A percentile compares a stretch with the other conserved stretches of the same genome.
Conservation (phyloP, 1,140 invertebrate species). For the Steinernema khuongi region DNA sequence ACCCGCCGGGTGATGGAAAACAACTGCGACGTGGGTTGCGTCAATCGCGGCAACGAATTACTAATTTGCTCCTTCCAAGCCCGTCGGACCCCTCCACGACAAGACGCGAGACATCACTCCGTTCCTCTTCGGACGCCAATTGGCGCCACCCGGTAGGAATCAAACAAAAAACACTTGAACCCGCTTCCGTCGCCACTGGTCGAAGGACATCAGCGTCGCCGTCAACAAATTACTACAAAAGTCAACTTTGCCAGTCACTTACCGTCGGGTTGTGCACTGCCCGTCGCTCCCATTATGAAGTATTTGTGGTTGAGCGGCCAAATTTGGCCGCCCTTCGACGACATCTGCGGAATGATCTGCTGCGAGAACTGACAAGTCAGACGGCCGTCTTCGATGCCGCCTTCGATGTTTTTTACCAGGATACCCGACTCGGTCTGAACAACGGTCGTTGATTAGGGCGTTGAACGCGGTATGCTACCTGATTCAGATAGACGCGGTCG, state of each 20-base stretch:
- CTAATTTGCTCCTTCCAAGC: not conserved
- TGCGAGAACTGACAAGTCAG: slow-evolving; percentile 42
- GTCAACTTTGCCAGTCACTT: slow-evolving; percentile 14
- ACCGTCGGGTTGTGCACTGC: slow-evolving; percentile 48
- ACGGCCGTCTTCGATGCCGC: slow-evolving; percentile 36
- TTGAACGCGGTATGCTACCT: slow-evolving; percentile 30
- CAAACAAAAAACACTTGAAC: slow-evolving; percentile 15
- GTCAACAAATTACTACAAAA: slow-evolving; percentile 16
- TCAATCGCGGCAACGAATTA: not conserved
- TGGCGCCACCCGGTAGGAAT: not conserved
- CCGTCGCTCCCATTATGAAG: slow-evolving; percentile 47
- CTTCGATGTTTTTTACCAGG: slow-evolving; percentile 36
- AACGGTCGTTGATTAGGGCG: slow-evolving; percentile 19
- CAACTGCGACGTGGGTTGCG: not conserved
- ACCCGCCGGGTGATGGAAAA: not conserved
- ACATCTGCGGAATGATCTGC: slow-evolving; percentile 44
- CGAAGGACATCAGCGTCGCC: not conserved
- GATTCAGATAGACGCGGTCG: slow-evolving; percentile 45
- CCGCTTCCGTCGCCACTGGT: not conserved
- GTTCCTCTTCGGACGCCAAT: not conserved
- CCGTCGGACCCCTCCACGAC: not conserved
- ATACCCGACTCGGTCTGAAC: slow-evolving; percentile 42
- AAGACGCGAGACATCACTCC: not conserved
- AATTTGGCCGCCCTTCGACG: slow-evolving; percentile 33
- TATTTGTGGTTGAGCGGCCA: slow-evolving; percentile 47